Evolutionary conservation across 1,140 invertebrate species (phyloP), one percentile per base, ranked within the genome.

Genomic region (Zaprionus vittiger): DNA sequence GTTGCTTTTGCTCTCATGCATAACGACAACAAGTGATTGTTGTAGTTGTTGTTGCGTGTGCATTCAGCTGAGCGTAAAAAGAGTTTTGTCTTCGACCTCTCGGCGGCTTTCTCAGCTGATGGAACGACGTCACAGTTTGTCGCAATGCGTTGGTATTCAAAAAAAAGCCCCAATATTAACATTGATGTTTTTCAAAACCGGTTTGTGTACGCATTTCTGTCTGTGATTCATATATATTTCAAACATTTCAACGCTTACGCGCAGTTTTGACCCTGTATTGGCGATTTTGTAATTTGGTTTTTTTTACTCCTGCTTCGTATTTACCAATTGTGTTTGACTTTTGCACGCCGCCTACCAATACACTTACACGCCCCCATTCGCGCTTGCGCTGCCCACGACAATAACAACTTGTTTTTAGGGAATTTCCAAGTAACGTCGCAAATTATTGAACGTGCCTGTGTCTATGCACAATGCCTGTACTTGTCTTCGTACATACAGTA

Each of bases 221-320:
- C 37, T 80, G 73, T 87, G 84, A 87, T 87, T 89, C 84, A 87
- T 89, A 73, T 89, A 73, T 60, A 72, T 71, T 68, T 57, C 73
- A 77, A 61, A 56, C 64, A 70, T 81, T 85, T 84, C 75, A 73
- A 63, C 54, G 73, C 73, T 63, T 80, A 75, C 65, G 65, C 69
- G 68, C 63, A 67, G 52, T 72, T 80, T 72, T 66, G 81, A 87
- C 77, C 83, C 84, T 87, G 77, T 83, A 84, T 84, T 73, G 74
- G 74, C 81, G 85, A 89, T 87, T 87, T 87, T 84, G 83, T 89
- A 87, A 87, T 89, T 84, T 75, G 69, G 55, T 77, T 78, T 60
- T 69, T 49, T 20, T 65, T 17, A 44, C 63, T 63, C 60, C 37
- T 59, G 57, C 37, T 28, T 28, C 66, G 69, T 49, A 59, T 73